Base-by-base conservation (phyloP, 2,797 vertebrate genomes). In the Typhlichthys subterraneus region DNA sequence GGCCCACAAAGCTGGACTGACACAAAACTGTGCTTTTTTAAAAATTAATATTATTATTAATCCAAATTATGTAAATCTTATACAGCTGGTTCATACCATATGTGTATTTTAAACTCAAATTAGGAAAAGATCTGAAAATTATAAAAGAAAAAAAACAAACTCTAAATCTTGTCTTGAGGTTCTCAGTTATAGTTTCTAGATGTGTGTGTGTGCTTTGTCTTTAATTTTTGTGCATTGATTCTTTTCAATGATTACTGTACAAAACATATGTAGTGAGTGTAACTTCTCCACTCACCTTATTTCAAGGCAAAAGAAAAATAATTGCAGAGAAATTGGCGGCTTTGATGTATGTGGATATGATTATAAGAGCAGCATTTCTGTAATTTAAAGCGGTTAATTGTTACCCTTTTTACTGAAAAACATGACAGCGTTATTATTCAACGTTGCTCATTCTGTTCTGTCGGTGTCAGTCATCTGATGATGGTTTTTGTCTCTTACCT, bases 121-220 rank as follows among this genome's bases (percentile, higher is more conserved):
- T 5, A 17, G 12, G 8, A 10, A n/a, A 47, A 23, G 11, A 65
- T 11, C 8, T 77, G 71, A 77, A 58, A 73, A 49, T 11, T 11
- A 29, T 53, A 60, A 78, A 78, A 70, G 65, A 19, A 2, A 58
- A 53, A 38, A 61, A 72, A 61, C 29, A 55, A 69, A 67, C 77
- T 69, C 45, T 53, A 65, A 70, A 64, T 11, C 69, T 73, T 17
- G 72, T 89, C 82, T 84, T 83, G 74, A 87, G 64, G 67, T 69
- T 65, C 81, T 87, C 57, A 58, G 65, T 82, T 85, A 86, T 47
- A 78, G 76, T 86, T 90, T 78, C 85, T 80, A 71, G 61, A 33
- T 38, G 85, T 88, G 77, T 85, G 79, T 90, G 79, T 90, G 88
- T 84, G 84, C 75, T 88, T 85, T 70, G 85, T 88, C 82, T 77